A percentile compares a stretch with the other conserved stretches of the same genome.
These are phyloP conservation scores for Apis mellifera DNA, from an alignment of 1,140 invertebrate species.

Conservation along the genomic window Amel_HAv3.1 CM009936.2:16420001-16420500, in stretches of 20 bases:
- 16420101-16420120: too few relatives aligned
- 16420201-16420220: neutral
- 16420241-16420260: too few relatives aligned
- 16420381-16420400: too few relatives aligned
- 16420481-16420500: constrained; percentile 58
- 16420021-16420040: neutral
- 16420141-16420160: too few relatives aligned
- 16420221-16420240: too few relatives aligned
- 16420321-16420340: neutral
- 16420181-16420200: too few relatives aligned
- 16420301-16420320: neutral
- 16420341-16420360: neutral
- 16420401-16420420: too few relatives aligned
- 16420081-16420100: too few relatives aligned
- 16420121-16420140: too few relatives aligned
- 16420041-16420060: neutral
- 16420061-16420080: neutral
- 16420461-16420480: neutral
- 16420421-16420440: neutral
- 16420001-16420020: neutral
- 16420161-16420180: too few relatives aligned
- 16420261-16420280: neutral
- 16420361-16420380: too few relatives aligned
- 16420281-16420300: neutral
- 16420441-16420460: neutral